These are phyloP conservation scores for Tragulus kanchil DNA, from an alignment of 2,113 vertebrate species.

Conservation along the genomic window DNA sequence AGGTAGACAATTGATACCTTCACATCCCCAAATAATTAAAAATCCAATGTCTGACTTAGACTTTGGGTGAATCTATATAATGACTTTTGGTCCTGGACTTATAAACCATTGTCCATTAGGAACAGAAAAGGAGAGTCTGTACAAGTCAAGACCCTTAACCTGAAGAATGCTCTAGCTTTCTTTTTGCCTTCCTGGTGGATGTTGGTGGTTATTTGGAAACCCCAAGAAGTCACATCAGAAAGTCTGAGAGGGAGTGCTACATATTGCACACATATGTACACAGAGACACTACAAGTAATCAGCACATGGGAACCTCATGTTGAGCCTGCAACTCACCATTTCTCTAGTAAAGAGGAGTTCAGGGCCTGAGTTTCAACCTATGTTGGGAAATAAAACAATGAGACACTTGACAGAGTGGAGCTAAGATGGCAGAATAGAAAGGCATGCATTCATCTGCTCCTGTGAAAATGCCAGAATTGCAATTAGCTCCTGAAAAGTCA, in stretches of 20 bases:
- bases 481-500: too few relatives aligned
- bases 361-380: not conserved
- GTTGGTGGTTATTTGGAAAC: not conserved
- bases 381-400: not conserved
- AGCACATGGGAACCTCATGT: not conserved
- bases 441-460: too few relatives aligned
- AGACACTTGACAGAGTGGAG: too few relatives aligned
- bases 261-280: not conserved
- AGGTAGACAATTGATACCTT: constrained; percentile 16
- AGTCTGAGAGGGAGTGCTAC: not conserved
- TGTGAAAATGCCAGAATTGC: too few relatives aligned
- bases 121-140: not conserved
- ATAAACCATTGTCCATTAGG: not conserved
- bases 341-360: constrained; percentile 1
- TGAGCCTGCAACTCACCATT: constrained; percentile 8
- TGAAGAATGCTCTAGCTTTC: not conserved
- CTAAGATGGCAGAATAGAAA: too few relatives aligned
- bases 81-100: not conserved
- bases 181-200: not conserved
- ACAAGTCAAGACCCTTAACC: not conserved
- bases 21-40: not conserved
- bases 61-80: not conserved
- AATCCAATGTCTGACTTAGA: not conserved
- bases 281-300: not conserved
- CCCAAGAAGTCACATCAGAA: not conserved